Conservation (phyloP, 2,888 invertebrate genomes). For the Carabus problematicus region DNA sequence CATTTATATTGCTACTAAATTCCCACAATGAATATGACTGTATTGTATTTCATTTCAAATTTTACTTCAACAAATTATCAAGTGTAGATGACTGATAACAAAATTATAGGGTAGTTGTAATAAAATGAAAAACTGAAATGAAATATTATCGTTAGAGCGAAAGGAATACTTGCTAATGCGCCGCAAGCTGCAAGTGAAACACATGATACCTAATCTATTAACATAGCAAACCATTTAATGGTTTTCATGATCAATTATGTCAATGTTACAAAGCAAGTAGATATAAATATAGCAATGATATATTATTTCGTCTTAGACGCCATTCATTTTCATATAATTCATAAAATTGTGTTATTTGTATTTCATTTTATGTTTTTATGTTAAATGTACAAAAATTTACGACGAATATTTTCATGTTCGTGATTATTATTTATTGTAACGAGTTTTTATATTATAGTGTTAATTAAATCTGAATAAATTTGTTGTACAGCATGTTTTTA, state of each 20-base stretch:
- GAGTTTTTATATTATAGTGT: conserved; percentile 36
- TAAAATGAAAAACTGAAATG: conserved; percentile 19
- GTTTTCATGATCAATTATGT: conserved; percentile 35
- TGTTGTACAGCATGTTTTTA: conserved; percentile 51
- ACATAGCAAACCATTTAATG: background rate
- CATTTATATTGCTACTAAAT: conserved; percentile 12
- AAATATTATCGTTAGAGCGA: conserved; percentile 22
- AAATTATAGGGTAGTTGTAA: conserved; percentile 24
- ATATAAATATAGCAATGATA: conserved; percentile 25
- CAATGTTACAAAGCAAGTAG: conserved; percentile 42
- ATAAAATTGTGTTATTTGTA: conserved; percentile 7
- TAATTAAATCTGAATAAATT: conserved; percentile 23
- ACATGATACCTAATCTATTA: too few species aligned
- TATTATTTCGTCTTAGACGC: conserved; percentile 14
- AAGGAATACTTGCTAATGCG: conserved; percentile 24
- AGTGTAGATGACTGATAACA: conserved; percentile 39
- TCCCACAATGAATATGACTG: conserved; percentile 1
- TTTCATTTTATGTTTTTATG: conserved; percentile 16
- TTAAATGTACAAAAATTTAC: conserved; percentile 29
- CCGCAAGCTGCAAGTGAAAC: conserved; percentile 13
- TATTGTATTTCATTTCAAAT: conserved; percentile 13
- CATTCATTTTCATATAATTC: conserved; percentile 4
- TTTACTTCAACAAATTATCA: conserved; percentile 31
- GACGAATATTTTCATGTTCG: conserved; percentile 2
- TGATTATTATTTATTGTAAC: conserved; percentile 15